phyloP scores from a whole-genome alignment of 2,888 invertebrate genomes.

The Deroplatys truncata region DNA sequence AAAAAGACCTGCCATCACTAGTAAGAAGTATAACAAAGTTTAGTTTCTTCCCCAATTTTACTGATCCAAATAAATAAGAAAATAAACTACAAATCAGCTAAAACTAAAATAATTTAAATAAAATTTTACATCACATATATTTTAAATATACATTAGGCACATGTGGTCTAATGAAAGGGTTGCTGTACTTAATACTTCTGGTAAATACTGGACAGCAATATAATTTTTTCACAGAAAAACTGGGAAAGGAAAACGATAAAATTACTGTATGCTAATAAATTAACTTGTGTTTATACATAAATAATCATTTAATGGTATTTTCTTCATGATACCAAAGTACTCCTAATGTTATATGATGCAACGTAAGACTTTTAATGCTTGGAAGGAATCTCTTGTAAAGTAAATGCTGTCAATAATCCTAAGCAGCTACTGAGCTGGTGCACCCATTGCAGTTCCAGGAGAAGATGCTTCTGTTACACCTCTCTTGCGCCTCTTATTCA shows the following conservation, averaged over 20 bases:
- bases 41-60: no score
- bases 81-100: not conserved
- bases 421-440: not conserved
- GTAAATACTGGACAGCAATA: not conserved
- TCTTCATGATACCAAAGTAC: not conserved
- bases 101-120: not conserved
- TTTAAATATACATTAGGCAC: not conserved
- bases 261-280: not conserved
- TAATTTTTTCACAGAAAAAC: not conserved
- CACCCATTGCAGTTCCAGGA: not conserved
- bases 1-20: no score
- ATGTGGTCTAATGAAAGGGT: not conserved
- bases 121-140: no score
- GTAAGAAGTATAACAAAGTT: no score
- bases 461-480: not conserved
- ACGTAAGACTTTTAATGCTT: not conserved
- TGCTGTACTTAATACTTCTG: not conserved
- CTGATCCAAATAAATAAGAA: no score
- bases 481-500: slow-evolving; percentile 66
- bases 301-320: not conserved
- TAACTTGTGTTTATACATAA: not conserved
- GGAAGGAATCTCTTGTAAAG: not conserved
- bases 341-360: not conserved
- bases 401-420: not conserved
- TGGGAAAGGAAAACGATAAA: not conserved